These are phyloP conservation scores for Exaiptasia diaphana DNA, from an alignment of 64 coral and sea anemone genomes.

Conservation along the genomic window DNA sequence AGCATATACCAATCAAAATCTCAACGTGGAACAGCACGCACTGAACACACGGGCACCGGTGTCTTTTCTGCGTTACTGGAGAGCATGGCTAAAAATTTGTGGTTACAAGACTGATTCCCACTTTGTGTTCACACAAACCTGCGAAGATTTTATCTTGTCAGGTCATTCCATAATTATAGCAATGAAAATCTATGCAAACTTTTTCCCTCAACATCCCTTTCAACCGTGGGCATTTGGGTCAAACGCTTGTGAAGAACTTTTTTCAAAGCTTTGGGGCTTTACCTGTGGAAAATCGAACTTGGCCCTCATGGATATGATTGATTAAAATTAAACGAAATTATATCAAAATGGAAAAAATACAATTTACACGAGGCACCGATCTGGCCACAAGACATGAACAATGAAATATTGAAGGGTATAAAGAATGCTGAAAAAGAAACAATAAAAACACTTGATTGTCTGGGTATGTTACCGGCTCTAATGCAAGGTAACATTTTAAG, in stretches of 20 bases:
- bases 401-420: conserved; percentile 38
- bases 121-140: conserved; percentile 46
- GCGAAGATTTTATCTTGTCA: neutral
- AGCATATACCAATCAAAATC: conserved; percentile 14
- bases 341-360: neutral
- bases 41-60: conserved; percentile 13
- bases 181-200: conserved; percentile 23
- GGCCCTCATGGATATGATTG: conserved; percentile 25
- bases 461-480: conserved; percentile 38
- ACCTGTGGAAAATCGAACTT: conserved; percentile 33
- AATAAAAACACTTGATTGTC: conserved; percentile 34
- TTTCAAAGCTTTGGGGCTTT: conserved; percentile 42
- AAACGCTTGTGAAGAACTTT: conserved; percentile 35
- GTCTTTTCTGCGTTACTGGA: conserved; percentile 41
- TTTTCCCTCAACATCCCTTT: conserved; percentile 27
- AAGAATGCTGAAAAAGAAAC: conserved; percentile 36
- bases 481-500: conserved; percentile 7
- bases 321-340: conserved; percentile 20
- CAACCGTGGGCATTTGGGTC: conserved; percentile 59
- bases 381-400: conserved; percentile 40
- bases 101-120: neutral
- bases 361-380: neutral
- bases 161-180: conserved; percentile 24
- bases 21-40: conserved; percentile 23
- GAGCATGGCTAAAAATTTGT: conserved; percentile 32